phyloP scores from a whole-genome alignment of 2,888 invertebrate species.

The Tubulanus polymorphus region DNA sequence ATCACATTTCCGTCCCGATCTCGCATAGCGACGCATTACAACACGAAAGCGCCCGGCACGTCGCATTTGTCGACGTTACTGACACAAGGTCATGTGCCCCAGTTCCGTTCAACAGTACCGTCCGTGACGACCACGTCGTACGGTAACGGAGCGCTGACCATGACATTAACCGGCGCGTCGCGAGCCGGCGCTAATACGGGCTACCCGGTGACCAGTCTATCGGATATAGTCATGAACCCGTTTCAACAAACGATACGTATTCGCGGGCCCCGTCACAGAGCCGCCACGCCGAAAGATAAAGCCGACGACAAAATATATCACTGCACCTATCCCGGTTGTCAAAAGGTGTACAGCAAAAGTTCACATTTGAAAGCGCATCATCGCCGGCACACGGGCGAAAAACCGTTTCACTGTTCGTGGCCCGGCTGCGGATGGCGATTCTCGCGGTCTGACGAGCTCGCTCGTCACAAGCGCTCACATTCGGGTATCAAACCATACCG shows the following conservation, averaged over 20 bases:
- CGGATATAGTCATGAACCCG: not conserved
- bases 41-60: not conserved
- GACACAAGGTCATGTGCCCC: not conserved
- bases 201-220: not conserved
- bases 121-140: not conserved
- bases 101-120: too few relatives aligned
- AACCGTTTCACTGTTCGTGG: slow-evolving; percentile 59
- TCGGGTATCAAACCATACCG: slow-evolving; percentile 91
- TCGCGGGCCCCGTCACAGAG: slow-evolving; percentile 5
- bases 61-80: not conserved
- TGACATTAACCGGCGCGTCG: not conserved
- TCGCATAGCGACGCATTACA: not conserved
- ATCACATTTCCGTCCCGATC: too few relatives aligned
- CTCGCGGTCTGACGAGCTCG: slow-evolving; percentile 89
- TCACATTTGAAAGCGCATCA: slow-evolving; percentile 95
- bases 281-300: slow-evolving; percentile 21
- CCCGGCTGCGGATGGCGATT: slow-evolving; percentile 86
- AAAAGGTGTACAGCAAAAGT: slow-evolving; percentile 95
- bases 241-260: not conserved
- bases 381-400: slow-evolving; percentile 81
- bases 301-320: slow-evolving; percentile 62
- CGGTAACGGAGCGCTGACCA: not conserved
- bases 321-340: slow-evolving; percentile 63
- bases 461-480: slow-evolving; percentile 89
- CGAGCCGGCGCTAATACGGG: not conserved